These are phyloP conservation scores for Sebastes baramenuke DNA, from an alignment of 2,797 vertebrate genomes.

Conservation along the genomic window DNA sequence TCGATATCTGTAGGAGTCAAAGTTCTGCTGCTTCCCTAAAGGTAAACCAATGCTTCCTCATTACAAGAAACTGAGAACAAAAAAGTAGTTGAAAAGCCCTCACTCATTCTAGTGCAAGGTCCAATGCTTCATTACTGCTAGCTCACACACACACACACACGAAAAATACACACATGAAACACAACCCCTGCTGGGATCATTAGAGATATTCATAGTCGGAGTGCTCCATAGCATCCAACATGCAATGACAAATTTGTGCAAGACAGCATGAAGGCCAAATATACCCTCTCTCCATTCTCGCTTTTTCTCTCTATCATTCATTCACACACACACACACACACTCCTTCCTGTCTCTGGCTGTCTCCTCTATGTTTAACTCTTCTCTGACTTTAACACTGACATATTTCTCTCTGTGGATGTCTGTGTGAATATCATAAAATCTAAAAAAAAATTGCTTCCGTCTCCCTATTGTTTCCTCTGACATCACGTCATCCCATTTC, in stretches of 20 bases:
- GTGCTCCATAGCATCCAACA: slow-evolving; percentile 50
- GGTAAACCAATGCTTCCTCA: slow-evolving; percentile 45
- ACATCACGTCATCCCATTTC: neutral
- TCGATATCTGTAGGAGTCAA: slow-evolving; percentile 12
- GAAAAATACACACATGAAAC: neutral
- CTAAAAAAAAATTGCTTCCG: neutral
- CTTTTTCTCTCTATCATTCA: neutral
- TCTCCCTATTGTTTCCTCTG: neutral
- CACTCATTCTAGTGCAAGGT: slow-evolving; percentile 48
- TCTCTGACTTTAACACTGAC: neutral
- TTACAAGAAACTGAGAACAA: slow-evolving; percentile 26
- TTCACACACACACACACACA: neutral
- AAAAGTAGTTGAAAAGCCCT: slow-evolving; percentile 23
- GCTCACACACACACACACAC: slow-evolving; percentile 1
- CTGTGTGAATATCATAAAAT: neutral
- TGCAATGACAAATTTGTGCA: slow-evolving; percentile 70
- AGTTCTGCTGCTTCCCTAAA: slow-evolving; percentile 25
- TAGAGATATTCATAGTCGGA: slow-evolving; percentile 48
- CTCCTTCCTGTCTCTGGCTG: neutral
- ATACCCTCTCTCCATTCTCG: slow-evolving; percentile 50
- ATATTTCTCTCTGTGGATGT: neutral
- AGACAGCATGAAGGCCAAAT: slow-evolving; percentile 67
- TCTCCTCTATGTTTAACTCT: slow-evolving; percentile 35
- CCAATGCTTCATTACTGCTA: slow-evolving; percentile 50
- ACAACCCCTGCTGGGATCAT: slow-evolving; percentile 46